Evolutionary conservation across 2,888 invertebrate species (phyloP), one percentile per base, ranked within the genome.

Genomic region (Himalopsyche japonica): DNA sequence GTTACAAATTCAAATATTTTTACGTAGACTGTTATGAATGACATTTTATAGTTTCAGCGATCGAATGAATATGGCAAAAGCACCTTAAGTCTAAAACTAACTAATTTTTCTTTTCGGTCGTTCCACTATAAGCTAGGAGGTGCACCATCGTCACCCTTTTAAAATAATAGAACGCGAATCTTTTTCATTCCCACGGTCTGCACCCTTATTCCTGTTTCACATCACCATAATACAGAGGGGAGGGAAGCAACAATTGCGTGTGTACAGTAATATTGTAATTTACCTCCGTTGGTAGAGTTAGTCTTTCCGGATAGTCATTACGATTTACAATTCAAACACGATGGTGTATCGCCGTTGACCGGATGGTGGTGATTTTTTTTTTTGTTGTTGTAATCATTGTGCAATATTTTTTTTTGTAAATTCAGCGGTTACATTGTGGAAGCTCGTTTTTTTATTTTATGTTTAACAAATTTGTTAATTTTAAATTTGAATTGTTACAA

Each of bases 191-290:
- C 81, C 84, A 84, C 84, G 84, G 77, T 81, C 79, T 80, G 81
- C 84, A 84, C 84, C 84, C 84, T 78, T 57, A 84, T 81, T 81
- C 81, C 77, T 81, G 77, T 49, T 77, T 37, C 1, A n/a, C 18
- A 78, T 32, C 32, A 32, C 12, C 30, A 30, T 30, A 76, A 20
- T 30, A 34, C 32, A 34, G 43, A 43, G 30, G 76, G 30, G 76
- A 30, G 30, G 76, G 34, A 34, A 76, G 76, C 76, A 76, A 76
- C 76, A 76, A 76, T 76, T n/a, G 76, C 76, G 34, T 30, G 32
- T 12, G 34, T 34, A 76, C 10, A 20, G 32, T 76, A 27, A 76
- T 76, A n/a, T 32, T 8, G 32, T 76, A 27, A 76, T 76, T 76
- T 76, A 27, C 30, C 34, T 27, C 43, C 43, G 43, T 7, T 43